Evolutionary conservation across 2,113 vertebrate species (phyloP).

Genomic region (Condylura cristata): DNA sequence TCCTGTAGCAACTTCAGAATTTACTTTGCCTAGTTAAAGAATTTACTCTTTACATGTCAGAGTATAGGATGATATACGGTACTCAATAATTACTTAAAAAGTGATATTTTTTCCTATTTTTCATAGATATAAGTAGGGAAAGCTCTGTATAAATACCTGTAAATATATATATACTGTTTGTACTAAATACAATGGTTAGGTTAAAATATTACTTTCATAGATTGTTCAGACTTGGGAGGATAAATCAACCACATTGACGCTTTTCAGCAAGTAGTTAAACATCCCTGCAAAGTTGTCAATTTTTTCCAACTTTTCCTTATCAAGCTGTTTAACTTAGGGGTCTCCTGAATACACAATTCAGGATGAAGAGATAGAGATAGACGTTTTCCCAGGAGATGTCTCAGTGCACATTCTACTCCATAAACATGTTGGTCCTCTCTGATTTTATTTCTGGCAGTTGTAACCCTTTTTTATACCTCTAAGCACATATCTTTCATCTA

Average conservation of each 20-base stretch:
- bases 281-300: not conserved
- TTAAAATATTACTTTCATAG: not conserved
- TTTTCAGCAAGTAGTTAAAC: not conserved
- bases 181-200: not conserved
- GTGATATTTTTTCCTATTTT: not conserved
- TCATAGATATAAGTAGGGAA: not conserved
- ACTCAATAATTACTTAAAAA: not conserved
- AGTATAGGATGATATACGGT: not conserved
- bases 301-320: conserved; percentile 27
- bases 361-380: not conserved
- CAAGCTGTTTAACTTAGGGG: not conserved
- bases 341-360: not conserved
- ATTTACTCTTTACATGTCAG: not conserved
- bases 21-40: conserved; percentile 17
- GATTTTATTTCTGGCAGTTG: conserved; percentile 1
- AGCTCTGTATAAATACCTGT: not conserved
- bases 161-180: not conserved
- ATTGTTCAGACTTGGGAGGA: not conserved
- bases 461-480: not conserved
- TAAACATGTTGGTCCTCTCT: not conserved
- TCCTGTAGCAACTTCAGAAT: not conserved
- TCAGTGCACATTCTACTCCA: not conserved
- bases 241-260: not conserved
- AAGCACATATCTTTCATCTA: not conserved
- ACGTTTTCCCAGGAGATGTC: not conserved